Percentiles rank a stretch among this genome's conserved stretches.
phyloP scores from a whole-genome alignment of 1,140 invertebrate species.

The Apis dorsata region DNA sequence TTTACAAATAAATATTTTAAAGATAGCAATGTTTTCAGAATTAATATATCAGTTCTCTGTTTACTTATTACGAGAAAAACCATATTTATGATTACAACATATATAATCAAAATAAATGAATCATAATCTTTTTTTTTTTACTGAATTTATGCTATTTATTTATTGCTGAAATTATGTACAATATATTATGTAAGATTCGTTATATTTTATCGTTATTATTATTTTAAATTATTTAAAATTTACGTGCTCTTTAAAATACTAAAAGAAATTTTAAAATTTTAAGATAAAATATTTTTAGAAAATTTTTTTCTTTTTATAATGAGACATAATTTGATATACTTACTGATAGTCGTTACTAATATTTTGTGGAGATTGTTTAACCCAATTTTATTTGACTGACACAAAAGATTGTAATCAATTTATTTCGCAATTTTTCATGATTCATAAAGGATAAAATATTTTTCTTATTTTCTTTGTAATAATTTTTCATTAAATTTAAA shows the following conservation, averaged over 20 bases:
- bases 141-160: not conserved
- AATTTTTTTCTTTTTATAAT: not conserved
- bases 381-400: not conserved
- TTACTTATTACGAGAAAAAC: not conserved
- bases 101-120: not conserved
- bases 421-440: conserved; percentile 16
- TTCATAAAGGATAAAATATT: not conserved
- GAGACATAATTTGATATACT: not conserved
- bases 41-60: not conserved
- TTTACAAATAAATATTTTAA: not conserved
- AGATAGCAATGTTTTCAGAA: not conserved
- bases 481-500: not conserved
- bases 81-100: not conserved
- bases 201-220: no score
- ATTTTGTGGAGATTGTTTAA: conserved; percentile 10
- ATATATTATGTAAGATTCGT: not conserved
- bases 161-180: not conserved
- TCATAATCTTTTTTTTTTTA: not conserved
- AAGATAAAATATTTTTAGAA: not conserved
- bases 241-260: no score
- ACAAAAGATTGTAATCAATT: conserved; percentile 1
- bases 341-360: not conserved
- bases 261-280: not conserved
- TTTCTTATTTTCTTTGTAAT: not conserved
- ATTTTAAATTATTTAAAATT: not conserved